phyloP scores from a whole-genome alignment of 2,113 vertebrate species.

The Tupaia chinensis region DNA sequence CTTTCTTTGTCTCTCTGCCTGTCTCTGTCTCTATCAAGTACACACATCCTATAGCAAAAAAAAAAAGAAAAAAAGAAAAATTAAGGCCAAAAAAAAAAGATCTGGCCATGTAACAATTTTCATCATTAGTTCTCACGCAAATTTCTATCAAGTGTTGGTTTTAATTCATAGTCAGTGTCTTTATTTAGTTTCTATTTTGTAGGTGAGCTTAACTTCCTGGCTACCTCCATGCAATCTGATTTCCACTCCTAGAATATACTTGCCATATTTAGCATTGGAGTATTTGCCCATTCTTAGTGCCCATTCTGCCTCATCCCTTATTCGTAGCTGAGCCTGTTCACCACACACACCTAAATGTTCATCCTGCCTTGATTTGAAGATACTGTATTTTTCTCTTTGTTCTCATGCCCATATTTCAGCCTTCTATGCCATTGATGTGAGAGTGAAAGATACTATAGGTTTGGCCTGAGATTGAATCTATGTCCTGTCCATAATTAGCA shows the following conservation, averaged over 20 bases:
- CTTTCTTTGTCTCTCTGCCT: no score
- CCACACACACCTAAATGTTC: neutral
- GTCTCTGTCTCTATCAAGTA: no score
- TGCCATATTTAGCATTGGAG: neutral
- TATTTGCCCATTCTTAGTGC: no score
- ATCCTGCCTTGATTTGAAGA: neutral
- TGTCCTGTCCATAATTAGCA: neutral
- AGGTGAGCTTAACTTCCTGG: neutral
- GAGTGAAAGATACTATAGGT: neutral
- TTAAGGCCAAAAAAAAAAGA: neutral
- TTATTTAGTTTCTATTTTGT: constrained; percentile 5
- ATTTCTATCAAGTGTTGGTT: neutral
- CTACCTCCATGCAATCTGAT: neutral
- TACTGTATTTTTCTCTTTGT: neutral
- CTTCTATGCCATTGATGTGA: neutral
- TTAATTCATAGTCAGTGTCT: neutral
- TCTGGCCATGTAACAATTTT: neutral
- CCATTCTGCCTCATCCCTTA: neutral
- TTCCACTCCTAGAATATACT: neutral
- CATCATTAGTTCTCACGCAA: neutral
- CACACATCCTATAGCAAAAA: no score
- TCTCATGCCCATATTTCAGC: neutral
- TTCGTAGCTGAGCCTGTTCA: neutral
- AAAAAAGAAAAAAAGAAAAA: neutral
- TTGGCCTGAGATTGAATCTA: neutral